Base-by-base conservation (phyloP, 2,113 vertebrate genomes). In the Melanostigma gelatinosum region DNA sequence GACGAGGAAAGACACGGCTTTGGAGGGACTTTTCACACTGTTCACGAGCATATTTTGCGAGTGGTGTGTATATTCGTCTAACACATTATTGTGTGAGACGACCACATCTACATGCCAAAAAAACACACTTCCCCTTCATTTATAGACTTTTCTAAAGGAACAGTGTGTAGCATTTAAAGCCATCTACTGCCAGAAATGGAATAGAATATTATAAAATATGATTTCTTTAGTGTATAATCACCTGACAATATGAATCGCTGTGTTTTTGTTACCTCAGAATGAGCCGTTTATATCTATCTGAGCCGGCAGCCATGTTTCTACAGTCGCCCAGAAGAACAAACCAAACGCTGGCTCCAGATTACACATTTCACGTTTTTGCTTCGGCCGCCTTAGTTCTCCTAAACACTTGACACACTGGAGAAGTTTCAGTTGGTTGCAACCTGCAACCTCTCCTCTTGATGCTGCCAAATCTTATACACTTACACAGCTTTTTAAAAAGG, bases 61-160 rank as follows among this genome's bases (percentile, higher is more conserved):
- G 22, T 55, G 9, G 2, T 60, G 7, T 46, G 3, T 32, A 13
- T 13, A 34, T 77, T 65, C 48, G 2, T 57, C 29, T 13, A 15
- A 69, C 44, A 22, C 48, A 9, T 64, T 52, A 5, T 27, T 72
- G 4, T 6, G 0, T 12, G 32, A 68, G 27, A 52, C 67, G 1
- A 27, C 62, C 63, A 36, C 46, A 64, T 22, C 20, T 15, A 38
- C 7, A 54, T 58, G 50, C 27, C 46, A 76, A 55, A 72, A 76
- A 67, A 9, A 55, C 15, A 34, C n/a, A 36, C 34, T 44, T 50
- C n/a, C n/a, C 18, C 12, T 40, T 38, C 15, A 65, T 50, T 46
- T 34, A 15, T 50, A 50, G 48, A 50, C 18, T 18, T 20, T 50
- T 50, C 6, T 22, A 3, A 50, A 50, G 46, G 18, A 8, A 38